Base-by-base conservation (phyloP, 2,113 vertebrate genomes). In the Phalacrocorax pelagicus region DNA sequence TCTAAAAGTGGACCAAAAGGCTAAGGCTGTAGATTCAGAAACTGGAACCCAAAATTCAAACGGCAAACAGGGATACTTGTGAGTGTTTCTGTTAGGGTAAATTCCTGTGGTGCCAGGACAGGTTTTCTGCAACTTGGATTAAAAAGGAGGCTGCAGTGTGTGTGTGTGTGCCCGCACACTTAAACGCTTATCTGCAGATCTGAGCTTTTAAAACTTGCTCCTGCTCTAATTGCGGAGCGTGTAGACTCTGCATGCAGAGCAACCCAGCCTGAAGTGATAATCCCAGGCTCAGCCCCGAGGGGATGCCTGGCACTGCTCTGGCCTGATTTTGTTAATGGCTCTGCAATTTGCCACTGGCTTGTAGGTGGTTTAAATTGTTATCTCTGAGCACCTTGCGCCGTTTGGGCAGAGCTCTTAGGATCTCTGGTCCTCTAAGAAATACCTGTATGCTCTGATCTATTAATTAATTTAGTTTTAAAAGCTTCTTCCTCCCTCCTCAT, bases 171-270 rank as follows among this genome's bases (percentile, higher is more conserved):
- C 40, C 40, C 17, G 20, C 74, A 47, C 89, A 55, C 67, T 77
- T 59, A 65, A 92, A 83, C 79, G 77, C 86, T 97, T 93, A 88
- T 94, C 94, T 94, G 87, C 92, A 86, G 36, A 94, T 95, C 90
- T 83, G 88, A 84, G 93, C 75, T 95, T 96, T 81, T 78, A 87
- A 70, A 92, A 91, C 95, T 81, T 78, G 89, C 90, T 81, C 44
- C 15, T 94, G 96, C 92, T 96, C 94, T 96, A 95, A 96, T 94
- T 95, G 97, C 90, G 81, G 84, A 90, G 93, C 38, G 38, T 9
- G 24, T 65, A 57, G 87, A 15, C 72, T 96, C 90, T 92, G 71
- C 91, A 46, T 86, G 90, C 75, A 77, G 88, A 96, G n/a, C 82
- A 81, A 26, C 71, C 62, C 71, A 92, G 87, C 93, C 95, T 57